phyloP scores from a whole-genome alignment of 1,140 invertebrate genomes.

The Ceratina japonica region DNA sequence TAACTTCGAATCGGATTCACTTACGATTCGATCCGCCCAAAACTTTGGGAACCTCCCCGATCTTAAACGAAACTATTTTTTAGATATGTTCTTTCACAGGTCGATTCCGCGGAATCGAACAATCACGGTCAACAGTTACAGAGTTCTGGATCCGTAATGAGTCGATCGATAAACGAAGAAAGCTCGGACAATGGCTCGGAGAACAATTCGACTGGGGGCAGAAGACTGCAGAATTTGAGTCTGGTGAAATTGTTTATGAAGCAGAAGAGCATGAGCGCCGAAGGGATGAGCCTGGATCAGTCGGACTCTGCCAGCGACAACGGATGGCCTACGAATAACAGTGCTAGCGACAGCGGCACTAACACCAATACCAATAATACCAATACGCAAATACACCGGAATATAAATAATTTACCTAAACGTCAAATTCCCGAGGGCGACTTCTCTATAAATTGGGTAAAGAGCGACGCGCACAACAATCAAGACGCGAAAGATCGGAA shows the following conservation, averaged over 20 bases:
- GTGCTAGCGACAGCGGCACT: constrained; percentile 72
- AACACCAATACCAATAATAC: constrained; percentile 72
- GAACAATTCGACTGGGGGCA: constrained; percentile 75
- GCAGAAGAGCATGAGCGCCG: constrained; percentile 89
- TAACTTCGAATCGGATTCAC: too few species aligned
- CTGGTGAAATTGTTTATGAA: constrained; percentile 94
- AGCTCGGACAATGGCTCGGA: constrained; percentile 76
- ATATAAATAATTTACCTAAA: constrained; percentile 50
- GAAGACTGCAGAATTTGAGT: constrained; percentile 84
- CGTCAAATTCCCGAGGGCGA: constrained; percentile 69
- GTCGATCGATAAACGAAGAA: constrained; percentile 76
- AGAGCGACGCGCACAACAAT: constrained; percentile 65
- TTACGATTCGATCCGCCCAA: background rate
- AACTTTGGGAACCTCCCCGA: background rate
- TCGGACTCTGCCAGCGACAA: constrained; percentile 73
- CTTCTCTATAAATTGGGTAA: constrained; percentile 77
- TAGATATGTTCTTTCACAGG: constrained; percentile 55
- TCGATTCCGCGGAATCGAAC: constrained; percentile 76
- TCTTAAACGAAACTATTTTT: background rate
- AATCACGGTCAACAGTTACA: constrained; percentile 73
- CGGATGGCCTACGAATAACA: constrained; percentile 75
- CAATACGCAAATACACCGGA: constrained; percentile 72
- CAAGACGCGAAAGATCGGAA: constrained; percentile 57
- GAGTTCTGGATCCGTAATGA: constrained; percentile 76
- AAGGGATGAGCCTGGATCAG: constrained; percentile 81